Evolutionary conservation across 2,888 invertebrate genomes (phyloP), one percentile per base, ranked within the genome.

Genomic region (Sepioteuthis lessoniana): DNA sequence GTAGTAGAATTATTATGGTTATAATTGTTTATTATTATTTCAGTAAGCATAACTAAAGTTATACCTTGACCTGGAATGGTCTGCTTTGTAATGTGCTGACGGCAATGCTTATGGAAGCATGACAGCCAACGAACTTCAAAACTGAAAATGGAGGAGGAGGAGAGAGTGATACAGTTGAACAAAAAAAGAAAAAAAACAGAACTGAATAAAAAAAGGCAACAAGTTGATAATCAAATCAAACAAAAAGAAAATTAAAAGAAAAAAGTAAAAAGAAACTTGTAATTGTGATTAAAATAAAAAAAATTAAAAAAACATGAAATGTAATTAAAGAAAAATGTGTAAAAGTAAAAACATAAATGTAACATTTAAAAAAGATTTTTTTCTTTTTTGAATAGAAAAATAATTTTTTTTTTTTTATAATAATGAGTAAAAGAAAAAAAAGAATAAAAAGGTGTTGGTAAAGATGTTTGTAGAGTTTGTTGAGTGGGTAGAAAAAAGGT

Each of bases 21-120:
- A 76, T 76, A 8, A n/a, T n/a, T 2, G 19, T 76, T 55, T 55
- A 55, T 25, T 76, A 76, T 76, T 76, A 76, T 76, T 76, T 92
- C 92, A 46, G 92, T 25, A 92, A 92, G 92, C 92, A 92, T 92
- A 92, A 92, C 92, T 31, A 42, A 92, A 92, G 46, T 92, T 92
- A 92, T 92, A 92, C 92, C 92, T 92, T 42, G 47, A 92, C 92
- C 42, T 92, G 92, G 92, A 47, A 92, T 42, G 31, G 92, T 42
- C 92, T 92, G 92, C 46, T 42, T 92, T n/a, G 10, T 76, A n/a
- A 76, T 76, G n/a, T 76, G 76, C 76, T 76, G n/a, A 76, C 35
- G 25, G n/a, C 76, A 76, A n/a, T 76, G 76, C 76, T 76, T 76
- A 76, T 76, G 76, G n/a, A n/a, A 76, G 76, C n/a, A 76, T 19